phyloP scores from a whole-genome alignment of 2,113 vertebrate species.

The Chelonoidis abingdonii region DNA sequence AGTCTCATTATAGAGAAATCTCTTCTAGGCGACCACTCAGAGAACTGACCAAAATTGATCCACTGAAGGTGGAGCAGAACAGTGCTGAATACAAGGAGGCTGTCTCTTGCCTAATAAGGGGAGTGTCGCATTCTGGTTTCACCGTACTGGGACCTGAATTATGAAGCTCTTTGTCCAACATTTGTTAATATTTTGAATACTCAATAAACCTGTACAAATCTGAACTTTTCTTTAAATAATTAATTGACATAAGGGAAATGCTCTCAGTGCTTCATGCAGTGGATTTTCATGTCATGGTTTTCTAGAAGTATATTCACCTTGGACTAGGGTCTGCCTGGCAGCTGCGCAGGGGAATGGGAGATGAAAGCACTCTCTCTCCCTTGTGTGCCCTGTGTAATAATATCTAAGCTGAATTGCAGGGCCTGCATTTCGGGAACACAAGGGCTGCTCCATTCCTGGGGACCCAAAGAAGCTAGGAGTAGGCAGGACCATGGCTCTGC shows the following conservation, averaged over 20 bases:
- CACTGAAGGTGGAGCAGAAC: slow-evolving; percentile 12
- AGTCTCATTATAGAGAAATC: neutral
- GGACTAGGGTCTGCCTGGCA: neutral
- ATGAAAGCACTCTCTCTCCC: neutral
- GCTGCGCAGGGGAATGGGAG: neutral
- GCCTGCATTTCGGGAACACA: neutral
- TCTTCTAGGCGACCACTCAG: neutral
- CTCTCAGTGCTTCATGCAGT: neutral
- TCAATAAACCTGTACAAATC: neutral
- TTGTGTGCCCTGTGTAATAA: neutral
- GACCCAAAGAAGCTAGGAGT: neutral
- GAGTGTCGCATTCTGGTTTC: neutral
- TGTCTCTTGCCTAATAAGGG: neutral
- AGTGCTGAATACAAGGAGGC: neutral
- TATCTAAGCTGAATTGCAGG: neutral
- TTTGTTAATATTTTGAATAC: neutral
- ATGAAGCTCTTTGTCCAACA: neutral
- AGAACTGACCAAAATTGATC: neutral
- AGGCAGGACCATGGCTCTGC: neutral
- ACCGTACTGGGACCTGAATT: neutral
- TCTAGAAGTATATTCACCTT: neutral
- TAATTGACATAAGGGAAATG: neutral
- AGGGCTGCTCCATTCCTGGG: neutral
- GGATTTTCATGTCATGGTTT: neutral
- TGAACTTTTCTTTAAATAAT: neutral